phyloP scores from a whole-genome alignment of 2,113 vertebrate species.

The Platysteira castanea region DNA sequence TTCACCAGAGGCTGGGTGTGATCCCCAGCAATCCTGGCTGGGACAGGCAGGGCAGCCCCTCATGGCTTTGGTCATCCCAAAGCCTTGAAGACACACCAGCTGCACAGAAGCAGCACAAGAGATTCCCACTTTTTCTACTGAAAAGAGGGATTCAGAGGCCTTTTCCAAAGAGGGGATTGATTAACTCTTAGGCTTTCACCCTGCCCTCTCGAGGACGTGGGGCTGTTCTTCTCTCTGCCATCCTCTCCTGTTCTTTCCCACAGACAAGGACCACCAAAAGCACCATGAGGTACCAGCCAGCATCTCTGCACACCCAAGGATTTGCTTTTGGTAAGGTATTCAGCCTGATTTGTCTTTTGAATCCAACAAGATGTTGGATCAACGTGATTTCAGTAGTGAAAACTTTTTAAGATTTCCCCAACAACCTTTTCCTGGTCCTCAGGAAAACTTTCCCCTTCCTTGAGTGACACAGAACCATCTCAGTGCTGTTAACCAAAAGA shows the following conservation, averaged over 20 bases:
- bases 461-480: neutral
- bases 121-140: neutral
- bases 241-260: neutral
- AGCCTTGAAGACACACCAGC: neutral
- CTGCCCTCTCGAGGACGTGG: neutral
- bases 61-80: neutral
- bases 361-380: neutral
- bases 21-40: neutral
- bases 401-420: neutral
- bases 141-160: neutral
- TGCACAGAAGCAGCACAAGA: neutral
- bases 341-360: neutral
- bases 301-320: accelerated
- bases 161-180: neutral
- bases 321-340: neutral
- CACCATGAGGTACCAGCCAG: accelerated
- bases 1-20: neutral
- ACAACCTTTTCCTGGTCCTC: neutral
- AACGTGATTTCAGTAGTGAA: accelerated
- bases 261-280: neutral
- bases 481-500: neutral
- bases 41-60: neutral
- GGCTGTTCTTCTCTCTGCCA: neutral
- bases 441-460: neutral
- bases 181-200: neutral